Percentiles rank a stretch among this genome's conserved stretches.
These are phyloP conservation scores for Drosophila paulistorum DNA, from an alignment of 1,140 invertebrate species.

Conservation along the genomic window DNA sequence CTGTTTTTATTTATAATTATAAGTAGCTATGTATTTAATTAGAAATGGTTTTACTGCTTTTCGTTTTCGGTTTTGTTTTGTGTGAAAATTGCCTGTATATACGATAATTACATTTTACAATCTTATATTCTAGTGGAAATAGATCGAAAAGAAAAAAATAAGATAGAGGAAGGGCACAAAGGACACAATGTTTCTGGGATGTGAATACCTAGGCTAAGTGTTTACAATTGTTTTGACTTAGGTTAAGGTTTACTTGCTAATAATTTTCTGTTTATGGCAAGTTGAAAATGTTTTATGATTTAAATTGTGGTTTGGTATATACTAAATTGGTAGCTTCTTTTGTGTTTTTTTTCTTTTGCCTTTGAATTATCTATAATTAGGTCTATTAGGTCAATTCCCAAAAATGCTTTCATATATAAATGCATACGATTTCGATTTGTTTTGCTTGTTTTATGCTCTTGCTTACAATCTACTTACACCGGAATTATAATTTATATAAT, in stretches of 20 bases:
- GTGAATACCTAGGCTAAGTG: slow-evolving; percentile 38
- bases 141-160: slow-evolving; percentile 6
- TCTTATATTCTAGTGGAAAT: slow-evolving; percentile 53
- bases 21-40: slow-evolving; percentile 32
- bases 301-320: slow-evolving; percentile 35
- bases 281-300: not conserved
- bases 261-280: slow-evolving; percentile 19
- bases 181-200: not conserved
- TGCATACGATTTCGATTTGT: slow-evolving; percentile 70
- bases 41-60: slow-evolving; percentile 3
- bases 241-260: slow-evolving; percentile 54
- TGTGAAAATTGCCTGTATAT: slow-evolving; percentile 70
- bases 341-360: not conserved
- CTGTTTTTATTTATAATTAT: slow-evolving; percentile 77
- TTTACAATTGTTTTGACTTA: slow-evolving; percentile 51
- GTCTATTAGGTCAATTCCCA: slow-evolving; percentile 75
- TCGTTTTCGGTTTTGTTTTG: slow-evolving; percentile 63
- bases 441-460: slow-evolving; percentile 35
- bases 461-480: not conserved
- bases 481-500: not conserved
- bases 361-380: slow-evolving; percentile 43
- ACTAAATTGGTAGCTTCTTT: slow-evolving; percentile 42
- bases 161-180: slow-evolving; percentile 5
- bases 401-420: slow-evolving; percentile 78
- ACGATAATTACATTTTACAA: slow-evolving; percentile 75